Percentiles rank a stretch among this genome's conserved stretches.
Evolutionary conservation across 2,888 invertebrate genomes (phyloP).

Genomic region (Pterostichus madidus): DNA sequence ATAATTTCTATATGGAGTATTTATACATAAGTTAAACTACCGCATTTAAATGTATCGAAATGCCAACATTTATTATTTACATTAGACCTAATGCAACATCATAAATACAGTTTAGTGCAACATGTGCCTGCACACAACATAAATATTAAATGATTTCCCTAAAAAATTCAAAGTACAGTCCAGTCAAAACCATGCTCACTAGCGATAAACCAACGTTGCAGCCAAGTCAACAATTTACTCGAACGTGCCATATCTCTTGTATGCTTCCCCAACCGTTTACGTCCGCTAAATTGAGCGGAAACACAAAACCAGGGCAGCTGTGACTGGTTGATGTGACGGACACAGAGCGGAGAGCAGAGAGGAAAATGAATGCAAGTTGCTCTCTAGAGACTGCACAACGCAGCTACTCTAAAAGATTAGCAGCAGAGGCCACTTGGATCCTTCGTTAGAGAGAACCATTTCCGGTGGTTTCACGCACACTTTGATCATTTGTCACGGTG

Average conservation of each 20-base stretch:
- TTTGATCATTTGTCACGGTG: slow-evolving; percentile 36
- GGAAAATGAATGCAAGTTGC: slow-evolving; percentile 23
- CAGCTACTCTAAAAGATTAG: slow-evolving; percentile 41
- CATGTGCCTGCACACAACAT: slow-evolving; percentile 16
- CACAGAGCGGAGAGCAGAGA: background rate
- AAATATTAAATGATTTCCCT: background rate
- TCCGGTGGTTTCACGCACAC: slow-evolving; percentile 11
- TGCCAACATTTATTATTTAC: too few relatives aligned
- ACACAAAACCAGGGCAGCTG: background rate
- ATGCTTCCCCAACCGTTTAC: background rate
- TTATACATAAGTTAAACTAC: too few relatives aligned
- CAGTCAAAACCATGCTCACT: background rate
- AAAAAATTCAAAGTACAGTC: background rate
- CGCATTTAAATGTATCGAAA: too few relatives aligned
- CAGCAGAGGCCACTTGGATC: background rate
- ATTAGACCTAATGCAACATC: background rate
- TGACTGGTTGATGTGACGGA: too few relatives aligned
- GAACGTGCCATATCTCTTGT: slow-evolving; percentile 26
- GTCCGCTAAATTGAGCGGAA: slow-evolving; percentile 19
- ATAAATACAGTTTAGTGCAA: background rate
- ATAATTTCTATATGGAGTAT: too few relatives aligned
- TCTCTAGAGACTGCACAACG: background rate
- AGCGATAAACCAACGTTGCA: background rate
- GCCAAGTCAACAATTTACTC: slow-evolving; percentile 27
- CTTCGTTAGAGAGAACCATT: background rate